Conservation (phyloP, 2,797 vertebrate species). For the Carduelis carduelis region DNA sequence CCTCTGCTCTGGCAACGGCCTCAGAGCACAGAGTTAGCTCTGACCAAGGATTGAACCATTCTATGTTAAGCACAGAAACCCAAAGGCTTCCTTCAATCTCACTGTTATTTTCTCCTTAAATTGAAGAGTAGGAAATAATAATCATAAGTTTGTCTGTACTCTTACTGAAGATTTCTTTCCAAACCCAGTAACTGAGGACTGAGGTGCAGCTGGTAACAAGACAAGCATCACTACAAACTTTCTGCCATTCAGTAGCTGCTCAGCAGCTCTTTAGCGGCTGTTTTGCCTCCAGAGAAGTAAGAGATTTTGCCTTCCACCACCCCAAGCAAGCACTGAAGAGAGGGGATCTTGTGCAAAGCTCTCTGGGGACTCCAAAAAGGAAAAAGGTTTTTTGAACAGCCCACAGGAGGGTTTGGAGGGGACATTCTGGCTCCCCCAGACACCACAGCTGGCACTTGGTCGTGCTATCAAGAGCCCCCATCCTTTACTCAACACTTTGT, state of each 20-base stretch:
- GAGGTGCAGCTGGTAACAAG: background rate
- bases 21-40: background rate
- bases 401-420: background rate
- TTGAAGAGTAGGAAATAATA: background rate
- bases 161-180: background rate
- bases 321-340: background rate
- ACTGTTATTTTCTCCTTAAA: background rate
- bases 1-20: background rate
- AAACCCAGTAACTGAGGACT: background rate
- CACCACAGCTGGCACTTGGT: background rate
- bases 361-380: background rate
- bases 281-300: background rate
- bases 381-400: background rate
- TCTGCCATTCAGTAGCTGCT: background rate
- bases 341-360: background rate
- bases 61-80: background rate
- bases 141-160: background rate
- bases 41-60: background rate
- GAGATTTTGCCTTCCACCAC: background rate
- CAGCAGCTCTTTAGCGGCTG: background rate
- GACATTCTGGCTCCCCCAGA: too few relatives aligned
- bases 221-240: background rate
- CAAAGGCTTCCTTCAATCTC: background rate
- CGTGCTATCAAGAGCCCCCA: rapidly evolving
- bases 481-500: background rate